A percentile compares a stretch with the other conserved stretches of the same genome.
These are phyloP conservation scores for Psilopogon haemacephalus DNA, from an alignment of 2,113 vertebrate genomes.

Conservation along the genomic window DNA sequence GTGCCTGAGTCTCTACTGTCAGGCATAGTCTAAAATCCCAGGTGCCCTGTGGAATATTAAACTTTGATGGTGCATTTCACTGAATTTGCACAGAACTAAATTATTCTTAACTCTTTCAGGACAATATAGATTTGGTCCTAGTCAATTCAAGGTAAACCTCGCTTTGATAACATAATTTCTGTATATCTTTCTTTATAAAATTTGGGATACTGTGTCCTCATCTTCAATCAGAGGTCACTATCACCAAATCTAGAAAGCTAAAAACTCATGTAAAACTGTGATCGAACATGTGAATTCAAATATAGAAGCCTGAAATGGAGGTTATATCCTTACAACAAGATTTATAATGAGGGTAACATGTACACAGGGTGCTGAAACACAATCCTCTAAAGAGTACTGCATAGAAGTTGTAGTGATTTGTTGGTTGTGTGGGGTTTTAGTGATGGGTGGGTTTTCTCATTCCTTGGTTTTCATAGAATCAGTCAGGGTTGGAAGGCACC, in stretches of 20 bases:
- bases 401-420: neutral
- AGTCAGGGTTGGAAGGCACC: too few relatives aligned
- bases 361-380: neutral
- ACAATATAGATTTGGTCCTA: neutral
- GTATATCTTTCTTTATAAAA: neutral
- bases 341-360: conserved; percentile 5
- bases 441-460: neutral
- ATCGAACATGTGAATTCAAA: conserved; percentile 1
- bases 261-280: neutral
- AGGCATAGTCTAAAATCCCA: neutral
- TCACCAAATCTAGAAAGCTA: neutral
- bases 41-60: neutral
- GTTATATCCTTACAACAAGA: neutral
- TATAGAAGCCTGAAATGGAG: neutral
- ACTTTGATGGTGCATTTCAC: neutral
- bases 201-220: neutral
- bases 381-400: conserved; percentile 18
- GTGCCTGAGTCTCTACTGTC: neutral
- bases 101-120: neutral
- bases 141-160: neutral
- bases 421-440: neutral
- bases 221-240: neutral
- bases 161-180: neutral
- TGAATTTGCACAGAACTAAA: neutral
- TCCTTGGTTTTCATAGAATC: too few relatives aligned